phyloP scores from a whole-genome alignment of 2,797 vertebrate species.

The Schizothorax lantsangensis region DNA sequence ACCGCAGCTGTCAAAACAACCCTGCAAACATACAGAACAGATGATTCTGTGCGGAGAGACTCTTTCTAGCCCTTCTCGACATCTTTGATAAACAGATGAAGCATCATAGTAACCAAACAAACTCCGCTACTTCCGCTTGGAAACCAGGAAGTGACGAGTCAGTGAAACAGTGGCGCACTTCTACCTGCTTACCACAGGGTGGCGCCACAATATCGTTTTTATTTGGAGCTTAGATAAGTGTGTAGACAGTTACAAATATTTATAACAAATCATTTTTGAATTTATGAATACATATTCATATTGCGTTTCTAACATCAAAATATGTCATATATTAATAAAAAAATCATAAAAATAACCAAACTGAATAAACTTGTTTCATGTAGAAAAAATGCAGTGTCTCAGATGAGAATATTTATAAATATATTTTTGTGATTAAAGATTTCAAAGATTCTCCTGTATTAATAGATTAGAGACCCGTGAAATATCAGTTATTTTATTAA shows the following conservation, averaged over 20 bases:
- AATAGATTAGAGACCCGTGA: no score
- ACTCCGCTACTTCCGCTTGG: constrained; percentile 62
- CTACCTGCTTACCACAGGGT: constrained; percentile 51
- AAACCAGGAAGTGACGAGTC: constrained; percentile 54
- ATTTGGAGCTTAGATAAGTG: background rate
- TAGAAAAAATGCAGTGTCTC: background rate
- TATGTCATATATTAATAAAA: background rate
- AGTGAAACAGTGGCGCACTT: background rate
- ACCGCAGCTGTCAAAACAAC: background rate
- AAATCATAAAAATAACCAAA: background rate
- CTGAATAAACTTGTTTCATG: no score
- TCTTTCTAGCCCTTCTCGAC: constrained; percentile 60
- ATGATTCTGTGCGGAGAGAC: no score
- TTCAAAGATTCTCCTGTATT: no score
- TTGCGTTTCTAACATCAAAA: background rate
- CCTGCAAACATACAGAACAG: background rate
- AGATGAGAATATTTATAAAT: background rate
- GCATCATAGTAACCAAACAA: constrained; percentile 76
- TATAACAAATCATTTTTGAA: background rate
- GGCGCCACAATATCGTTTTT: constrained; percentile 57
- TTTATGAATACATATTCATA: background rate
- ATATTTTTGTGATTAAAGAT: background rate
- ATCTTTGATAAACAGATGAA: constrained; percentile 64
- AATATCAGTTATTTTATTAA: no score
- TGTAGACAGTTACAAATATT: background rate